Base-by-base conservation (phyloP, 2,888 invertebrate genomes). In the Drosophila setosimentum region DNA sequence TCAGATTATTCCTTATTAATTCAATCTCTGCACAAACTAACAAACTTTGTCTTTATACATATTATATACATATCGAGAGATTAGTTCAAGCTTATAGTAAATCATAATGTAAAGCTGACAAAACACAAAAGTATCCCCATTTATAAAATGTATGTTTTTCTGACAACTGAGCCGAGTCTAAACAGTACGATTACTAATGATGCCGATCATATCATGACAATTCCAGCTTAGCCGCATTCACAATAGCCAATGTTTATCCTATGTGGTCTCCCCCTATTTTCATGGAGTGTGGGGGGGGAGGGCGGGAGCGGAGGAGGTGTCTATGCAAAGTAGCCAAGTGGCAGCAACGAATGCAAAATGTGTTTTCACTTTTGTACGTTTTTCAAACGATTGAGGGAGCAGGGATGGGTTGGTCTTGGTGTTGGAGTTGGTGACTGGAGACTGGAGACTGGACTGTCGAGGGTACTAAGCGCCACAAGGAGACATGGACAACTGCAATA, bases 311-410 rank as follows among this genome's bases (percentile, higher is more conserved):
- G n/a, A n/a, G 10, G 6, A 11, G 59, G 10, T 51, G 59, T 18
- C 66, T 80, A 80, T 77, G 81, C 85, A 81, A 85, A 80, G 76
- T 73, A 70, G 66, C 68, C 57, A 55, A 55, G 54, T 55, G 27
- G 73, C 72, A 65, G 57, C 30, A 65, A 37, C 64, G 53, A 82
- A 83, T 83, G 83, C 80, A 67, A 83, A 86, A 82, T 86, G 82
- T 84, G 82, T 85, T 85, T 85, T 85, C 84, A 86, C 84, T 85
- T 85, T 85, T 85, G 83, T 86, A 76, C 82, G 83, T 82, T 78
- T 78, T 80, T 85, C 83, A 85, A 85, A 76, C 76, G 78, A 51
- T 68, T 74, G 30, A 3, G 27, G 10, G 60, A n/a, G 6, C 2
- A 7, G 4, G 24, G 3, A 30, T 10, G 13, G 33, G 32, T 5